These are phyloP conservation scores for Serinus canaria DNA, from an alignment of 2,113 vertebrate species.

Conservation along the genomic window DNA sequence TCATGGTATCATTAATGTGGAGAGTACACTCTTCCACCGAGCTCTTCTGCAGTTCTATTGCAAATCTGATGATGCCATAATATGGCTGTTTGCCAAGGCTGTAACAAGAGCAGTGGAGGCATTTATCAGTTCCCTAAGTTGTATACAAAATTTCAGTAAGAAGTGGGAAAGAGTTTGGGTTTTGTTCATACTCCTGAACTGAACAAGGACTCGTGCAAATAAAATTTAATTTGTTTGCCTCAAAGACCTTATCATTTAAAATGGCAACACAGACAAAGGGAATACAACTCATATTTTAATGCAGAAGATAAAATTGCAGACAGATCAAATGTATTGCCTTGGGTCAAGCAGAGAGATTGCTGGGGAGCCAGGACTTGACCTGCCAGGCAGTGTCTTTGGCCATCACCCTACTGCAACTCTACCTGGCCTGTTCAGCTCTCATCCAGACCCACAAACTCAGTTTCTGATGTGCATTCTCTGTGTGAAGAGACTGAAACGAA, in stretches of 20 bases:
- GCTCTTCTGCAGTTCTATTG: background rate
- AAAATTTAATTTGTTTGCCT: background rate
- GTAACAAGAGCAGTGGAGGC: background rate
- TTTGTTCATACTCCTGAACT: background rate
- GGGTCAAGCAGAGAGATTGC: background rate
- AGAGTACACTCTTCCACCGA: background rate
- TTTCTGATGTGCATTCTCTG: background rate
- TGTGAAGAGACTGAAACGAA: background rate
- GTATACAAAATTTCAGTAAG: background rate
- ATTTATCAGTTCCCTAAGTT: background rate
- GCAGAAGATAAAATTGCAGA: background rate
- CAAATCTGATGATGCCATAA: background rate
- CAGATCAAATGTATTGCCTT: background rate
- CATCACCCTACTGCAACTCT: background rate
- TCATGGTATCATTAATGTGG: background rate
- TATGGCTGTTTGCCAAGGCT: background rate
- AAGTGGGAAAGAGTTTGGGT: background rate
- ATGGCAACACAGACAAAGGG: background rate
- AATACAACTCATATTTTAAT: background rate
- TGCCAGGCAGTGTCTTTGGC: background rate
- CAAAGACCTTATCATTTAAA: background rate
- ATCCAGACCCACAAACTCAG: background rate
- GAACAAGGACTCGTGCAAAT: background rate
- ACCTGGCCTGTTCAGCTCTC: background rate
- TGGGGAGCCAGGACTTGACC: background rate